Evolutionary conservation across 2,888 invertebrate species (phyloP).

Genomic region (Neoaliturus tenellus): DNA sequence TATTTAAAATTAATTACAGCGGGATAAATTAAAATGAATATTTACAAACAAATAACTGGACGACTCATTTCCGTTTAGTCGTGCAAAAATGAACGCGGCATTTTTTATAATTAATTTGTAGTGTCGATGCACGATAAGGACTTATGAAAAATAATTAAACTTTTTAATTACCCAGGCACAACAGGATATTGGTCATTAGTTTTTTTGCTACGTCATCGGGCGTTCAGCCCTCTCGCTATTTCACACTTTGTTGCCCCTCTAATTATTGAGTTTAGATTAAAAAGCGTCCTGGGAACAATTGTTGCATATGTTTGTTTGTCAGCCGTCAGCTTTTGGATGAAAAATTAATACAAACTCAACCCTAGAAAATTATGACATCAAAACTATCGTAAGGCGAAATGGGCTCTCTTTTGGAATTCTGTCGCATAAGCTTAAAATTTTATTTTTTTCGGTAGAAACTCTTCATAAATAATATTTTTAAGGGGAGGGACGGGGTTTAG

Average conservation of each 20-base stretch:
- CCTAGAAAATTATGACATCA: too few relatives aligned
- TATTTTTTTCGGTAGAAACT: too few relatives aligned
- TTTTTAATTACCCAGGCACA: constrained; percentile 40
- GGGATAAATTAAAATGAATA: constrained; percentile 46
- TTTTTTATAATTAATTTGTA: constrained; percentile 52
- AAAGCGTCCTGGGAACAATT: constrained; percentile 25
- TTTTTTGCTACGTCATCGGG: constrained; percentile 27
- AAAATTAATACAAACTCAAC: neutral
- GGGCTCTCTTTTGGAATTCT: too few relatives aligned
- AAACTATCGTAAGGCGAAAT: too few relatives aligned
- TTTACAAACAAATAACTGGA: constrained; percentile 45
- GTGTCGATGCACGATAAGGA: constrained; percentile 36
- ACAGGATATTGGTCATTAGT: constrained; percentile 53
- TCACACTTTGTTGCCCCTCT: constrained; percentile 45
- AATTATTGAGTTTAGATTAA: constrained; percentile 43
- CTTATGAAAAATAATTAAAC: constrained; percentile 52
- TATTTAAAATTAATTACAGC: constrained; percentile 51
- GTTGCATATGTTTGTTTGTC: constrained; percentile 8
- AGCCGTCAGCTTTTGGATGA: neutral
- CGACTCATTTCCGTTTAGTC: constrained; percentile 13
- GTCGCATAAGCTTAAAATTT: too few relatives aligned
- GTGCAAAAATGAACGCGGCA: constrained; percentile 23
- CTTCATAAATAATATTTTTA: too few relatives aligned
- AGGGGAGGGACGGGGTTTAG: too few relatives aligned
- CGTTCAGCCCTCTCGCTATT: constrained; percentile 12